Evolutionary conservation across 2,113 vertebrate genomes (phyloP).

Genomic region (Trogon surrucura): DNA sequence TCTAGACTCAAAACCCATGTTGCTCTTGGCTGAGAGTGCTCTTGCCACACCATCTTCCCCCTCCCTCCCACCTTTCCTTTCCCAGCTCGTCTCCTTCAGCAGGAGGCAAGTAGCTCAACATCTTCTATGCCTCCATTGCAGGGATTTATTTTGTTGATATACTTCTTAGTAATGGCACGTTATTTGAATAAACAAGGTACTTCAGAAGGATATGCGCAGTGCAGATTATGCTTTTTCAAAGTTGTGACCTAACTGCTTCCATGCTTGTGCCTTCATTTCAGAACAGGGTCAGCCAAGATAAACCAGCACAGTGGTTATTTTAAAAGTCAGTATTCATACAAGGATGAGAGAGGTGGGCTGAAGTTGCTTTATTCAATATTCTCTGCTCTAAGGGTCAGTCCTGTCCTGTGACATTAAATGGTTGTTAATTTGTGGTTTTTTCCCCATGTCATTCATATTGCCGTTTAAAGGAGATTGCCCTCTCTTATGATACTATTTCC

Average conservation of each 20-base stretch:
- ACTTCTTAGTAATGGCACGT: background rate
- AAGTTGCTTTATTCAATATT: background rate
- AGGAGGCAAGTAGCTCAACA: background rate
- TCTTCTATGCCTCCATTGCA: background rate
- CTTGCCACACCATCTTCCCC: background rate
- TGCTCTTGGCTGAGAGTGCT: background rate
- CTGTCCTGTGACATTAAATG: background rate
- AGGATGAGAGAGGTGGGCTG: background rate
- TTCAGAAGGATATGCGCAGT: background rate
- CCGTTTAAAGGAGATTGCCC: background rate
- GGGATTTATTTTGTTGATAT: background rate
- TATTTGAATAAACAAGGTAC: background rate
- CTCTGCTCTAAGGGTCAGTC: background rate
- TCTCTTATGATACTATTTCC: slow-evolving; percentile 4
- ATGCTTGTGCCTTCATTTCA: background rate
- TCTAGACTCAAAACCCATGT: background rate
- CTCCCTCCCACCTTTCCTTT: background rate
- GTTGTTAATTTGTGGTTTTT: background rate
- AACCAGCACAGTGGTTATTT: background rate
- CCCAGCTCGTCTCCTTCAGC: background rate
- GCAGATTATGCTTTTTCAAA: background rate
- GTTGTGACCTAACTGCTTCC: background rate
- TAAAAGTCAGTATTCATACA: background rate
- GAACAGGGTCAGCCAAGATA: background rate
- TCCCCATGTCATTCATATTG: background rate